Conservation (phyloP, 2,113 vertebrate genomes). For the Cyprinus carpio region DNA sequence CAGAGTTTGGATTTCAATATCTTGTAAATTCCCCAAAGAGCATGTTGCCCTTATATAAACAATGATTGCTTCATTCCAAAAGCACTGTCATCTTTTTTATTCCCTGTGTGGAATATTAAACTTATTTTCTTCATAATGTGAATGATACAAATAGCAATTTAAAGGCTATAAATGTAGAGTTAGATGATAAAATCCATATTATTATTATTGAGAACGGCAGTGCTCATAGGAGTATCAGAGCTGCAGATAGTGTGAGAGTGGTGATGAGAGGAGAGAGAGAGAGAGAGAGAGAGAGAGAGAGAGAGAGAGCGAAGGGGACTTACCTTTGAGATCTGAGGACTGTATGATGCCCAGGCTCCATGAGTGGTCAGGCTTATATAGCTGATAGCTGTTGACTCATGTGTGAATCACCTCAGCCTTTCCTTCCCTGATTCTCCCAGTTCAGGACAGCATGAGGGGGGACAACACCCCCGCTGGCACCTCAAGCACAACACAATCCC, state of each 20-base stretch:
- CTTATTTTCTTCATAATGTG: background rate
- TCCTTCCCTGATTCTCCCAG: constrained; percentile 39
- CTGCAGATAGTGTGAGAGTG: background rate
- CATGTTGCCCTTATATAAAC: constrained; percentile 1
- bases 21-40: background rate
- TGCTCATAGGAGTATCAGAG: background rate
- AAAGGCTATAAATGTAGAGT: background rate
- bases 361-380: constrained; percentile 59
- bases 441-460: constrained; percentile 28
- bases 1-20: constrained; percentile 12
- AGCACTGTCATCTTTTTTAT: background rate
- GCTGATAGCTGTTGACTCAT: constrained; percentile 59
- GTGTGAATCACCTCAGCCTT: constrained; percentile 59
- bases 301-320: constrained; percentile 29
- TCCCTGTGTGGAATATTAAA: background rate
- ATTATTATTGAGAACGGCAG: background rate
- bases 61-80: constrained; percentile 23
- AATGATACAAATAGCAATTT: background rate
- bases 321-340: constrained; percentile 55
- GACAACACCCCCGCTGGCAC: constrained; percentile 21
- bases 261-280: background rate
- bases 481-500: constrained; percentile 34
- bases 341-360: constrained; percentile 55
- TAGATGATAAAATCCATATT: background rate
- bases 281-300: constrained; percentile 27